A percentile compares a stretch with the other conserved stretches of the same genome.
phyloP scores from a whole-genome alignment of 2,797 vertebrate species.

The Tragelaphus eurycerus region DNA sequence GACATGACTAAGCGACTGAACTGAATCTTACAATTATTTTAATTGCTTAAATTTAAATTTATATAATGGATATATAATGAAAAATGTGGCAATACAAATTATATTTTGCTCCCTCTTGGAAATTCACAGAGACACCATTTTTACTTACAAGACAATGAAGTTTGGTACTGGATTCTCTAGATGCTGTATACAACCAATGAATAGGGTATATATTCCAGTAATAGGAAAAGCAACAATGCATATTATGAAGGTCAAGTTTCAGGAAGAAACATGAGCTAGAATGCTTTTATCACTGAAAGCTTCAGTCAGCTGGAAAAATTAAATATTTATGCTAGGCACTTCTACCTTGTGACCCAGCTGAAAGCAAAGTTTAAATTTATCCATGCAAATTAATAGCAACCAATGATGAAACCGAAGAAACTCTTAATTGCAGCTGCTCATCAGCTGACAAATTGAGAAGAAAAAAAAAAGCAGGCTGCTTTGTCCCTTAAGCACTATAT shows the following conservation, averaged over 20 bases:
- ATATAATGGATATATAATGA: not conserved
- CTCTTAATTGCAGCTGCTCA: slow-evolving; percentile 14
- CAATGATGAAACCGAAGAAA: slow-evolving; percentile 46
- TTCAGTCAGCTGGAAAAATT: slow-evolving; percentile 46
- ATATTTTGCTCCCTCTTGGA: not conserved
- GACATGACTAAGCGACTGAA: accelerated
- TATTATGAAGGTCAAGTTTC: slow-evolving; percentile 41
- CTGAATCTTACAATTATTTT: not conserved
- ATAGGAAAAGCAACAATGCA: not conserved
- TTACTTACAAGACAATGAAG: not conserved
- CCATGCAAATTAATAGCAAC: slow-evolving; percentile 49
- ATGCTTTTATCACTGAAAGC: slow-evolving; percentile 27
- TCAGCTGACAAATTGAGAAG: slow-evolving; percentile 9
- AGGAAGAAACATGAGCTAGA: slow-evolving; percentile 41
- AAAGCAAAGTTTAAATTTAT: slow-evolving; percentile 66
- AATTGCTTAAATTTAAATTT: not conserved
- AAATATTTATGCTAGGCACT: slow-evolving; percentile 63
- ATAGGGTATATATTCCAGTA: not conserved
- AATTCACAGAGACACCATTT: not conserved
- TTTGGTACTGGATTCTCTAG: not conserved
- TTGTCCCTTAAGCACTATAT: not conserved
- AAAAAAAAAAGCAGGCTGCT: not conserved
- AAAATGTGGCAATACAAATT: not conserved
- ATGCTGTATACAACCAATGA: not conserved
- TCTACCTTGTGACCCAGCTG: slow-evolving; percentile 61